Conservation (phyloP, 2,113 vertebrate genomes). For the Corythornis madagascariensis region DNA sequence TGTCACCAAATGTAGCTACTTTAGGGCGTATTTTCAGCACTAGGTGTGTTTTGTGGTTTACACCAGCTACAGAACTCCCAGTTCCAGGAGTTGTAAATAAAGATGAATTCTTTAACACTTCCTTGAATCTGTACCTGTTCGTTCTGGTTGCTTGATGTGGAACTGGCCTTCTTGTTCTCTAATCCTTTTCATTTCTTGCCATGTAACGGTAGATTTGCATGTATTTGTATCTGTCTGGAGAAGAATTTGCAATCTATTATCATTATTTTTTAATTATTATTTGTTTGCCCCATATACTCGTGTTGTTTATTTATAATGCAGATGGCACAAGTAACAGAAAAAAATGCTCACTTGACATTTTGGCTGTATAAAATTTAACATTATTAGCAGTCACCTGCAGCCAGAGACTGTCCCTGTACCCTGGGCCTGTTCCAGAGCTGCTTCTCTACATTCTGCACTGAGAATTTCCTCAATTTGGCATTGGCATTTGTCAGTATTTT, state of each 20-base stretch:
- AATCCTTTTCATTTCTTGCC: neutral
- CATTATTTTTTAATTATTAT: neutral
- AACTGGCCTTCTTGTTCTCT: neutral
- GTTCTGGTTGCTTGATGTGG: neutral
- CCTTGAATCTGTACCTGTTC: neutral
- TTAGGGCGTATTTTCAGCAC: neutral
- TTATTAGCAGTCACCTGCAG: neutral
- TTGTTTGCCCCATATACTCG: neutral
- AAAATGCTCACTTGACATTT: neutral
- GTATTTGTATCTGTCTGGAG: neutral
- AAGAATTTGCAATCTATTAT: neutral
- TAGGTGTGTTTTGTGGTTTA: neutral
- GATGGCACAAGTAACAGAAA: neutral
- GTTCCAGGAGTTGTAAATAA: neutral
- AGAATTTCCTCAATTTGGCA: neutral
- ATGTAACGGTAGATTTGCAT: rapidly evolving
- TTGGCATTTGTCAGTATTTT: neutral
- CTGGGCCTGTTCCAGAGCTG: neutral
- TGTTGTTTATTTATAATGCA: neutral
- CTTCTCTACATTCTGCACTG: neutral
- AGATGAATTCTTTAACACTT: neutral
- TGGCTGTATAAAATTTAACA: neutral
- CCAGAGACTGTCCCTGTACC: neutral
- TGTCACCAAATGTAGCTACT: neutral
- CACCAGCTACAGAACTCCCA: neutral